phyloP scores from a whole-genome alignment of 2,113 vertebrate genomes.

The Channa maculata region DNA sequence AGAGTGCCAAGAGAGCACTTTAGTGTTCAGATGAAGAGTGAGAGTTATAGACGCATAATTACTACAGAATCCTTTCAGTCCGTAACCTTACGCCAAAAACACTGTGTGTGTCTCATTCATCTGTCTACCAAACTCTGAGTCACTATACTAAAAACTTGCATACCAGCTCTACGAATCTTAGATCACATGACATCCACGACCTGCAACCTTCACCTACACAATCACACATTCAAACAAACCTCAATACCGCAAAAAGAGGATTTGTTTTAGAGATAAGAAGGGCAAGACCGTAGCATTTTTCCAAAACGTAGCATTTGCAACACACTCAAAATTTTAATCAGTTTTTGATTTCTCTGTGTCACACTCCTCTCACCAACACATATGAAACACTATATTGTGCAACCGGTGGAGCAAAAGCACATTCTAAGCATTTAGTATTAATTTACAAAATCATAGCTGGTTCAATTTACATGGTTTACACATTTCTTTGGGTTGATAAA shows the following conservation, averaged over 20 bases:
- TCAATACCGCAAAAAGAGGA: not conserved
- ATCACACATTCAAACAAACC: constrained; percentile 18
- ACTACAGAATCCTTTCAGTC: constrained; percentile 61
- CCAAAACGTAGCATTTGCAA: not conserved
- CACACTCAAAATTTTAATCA: not conserved
- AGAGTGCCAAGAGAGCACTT: constrained; percentile 73
- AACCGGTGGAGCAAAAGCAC: not conserved
- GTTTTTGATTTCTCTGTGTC: not conserved
- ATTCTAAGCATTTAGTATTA: too few species aligned
- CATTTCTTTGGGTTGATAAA: too few species aligned
- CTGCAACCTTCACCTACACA: constrained; percentile 5
- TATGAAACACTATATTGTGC: not conserved
- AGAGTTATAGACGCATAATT: constrained; percentile 70
- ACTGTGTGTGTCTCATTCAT: constrained; percentile 27
- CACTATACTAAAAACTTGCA: constrained; percentile 22
- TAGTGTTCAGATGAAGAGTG: constrained; percentile 66
- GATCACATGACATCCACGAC: constrained; percentile 39
- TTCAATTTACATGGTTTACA: too few species aligned
- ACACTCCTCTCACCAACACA: not conserved
- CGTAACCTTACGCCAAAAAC: constrained; percentile 46
- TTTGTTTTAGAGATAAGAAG: constrained; percentile 1
- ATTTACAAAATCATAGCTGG: too few species aligned
- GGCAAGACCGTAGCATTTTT: not conserved
- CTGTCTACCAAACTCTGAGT: constrained; percentile 31
- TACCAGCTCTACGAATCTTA: constrained; percentile 25